Evolutionary conservation across 2,797 vertebrate species (phyloP), one percentile per base, ranked within the genome.

Genomic region (Peromyscus attwateri): DNA sequence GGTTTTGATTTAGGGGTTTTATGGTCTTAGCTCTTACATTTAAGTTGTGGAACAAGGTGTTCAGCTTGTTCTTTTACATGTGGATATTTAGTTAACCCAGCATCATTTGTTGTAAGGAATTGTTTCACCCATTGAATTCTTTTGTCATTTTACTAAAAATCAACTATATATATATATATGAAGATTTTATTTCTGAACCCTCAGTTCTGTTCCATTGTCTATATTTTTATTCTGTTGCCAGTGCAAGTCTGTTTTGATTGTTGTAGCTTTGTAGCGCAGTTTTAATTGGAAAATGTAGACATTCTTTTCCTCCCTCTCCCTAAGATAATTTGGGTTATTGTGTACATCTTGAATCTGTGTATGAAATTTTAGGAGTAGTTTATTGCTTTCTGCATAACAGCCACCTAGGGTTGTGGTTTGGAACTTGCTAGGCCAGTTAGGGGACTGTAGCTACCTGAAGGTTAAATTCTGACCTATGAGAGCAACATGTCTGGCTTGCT

Each of bases 41-140:
- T 91, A 71, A 27, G 29, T 83, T 49, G 66, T 95, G 85, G 64
- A 80, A 92, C 17, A n/a, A 52, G 29, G 25, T 31, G 6, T 34
- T 43, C 2, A 12, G 4, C 27, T 46, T 43, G 10, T 77, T 81
- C 46, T 85, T 97, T 81, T 70, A 46, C 49, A 37, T 90, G 23
- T 95, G 34, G 4, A 37, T 57, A 19, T 52, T 77, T 68, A 55
- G 21, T 90, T 82, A 43, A 88, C 23, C 31, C n/a, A 37, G 11
- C 81, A 91, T 87, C 81, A 83, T 91, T 90, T 62, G 25, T 97
- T 85, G 25, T 60, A 93, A 60, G 73, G 27, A 87, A 3, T 43
- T 62, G 23, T 92, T 97, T 83, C 6, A 23, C 57, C 37, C 11
- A 29, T 90, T 52, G 68, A 82, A 64, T 82, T 85, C 10, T 77